Evolutionary conservation across 2,888 invertebrate species (phyloP), one percentile per base, ranked within the genome.

Genomic region (Omphaloscelis lunosa): DNA sequence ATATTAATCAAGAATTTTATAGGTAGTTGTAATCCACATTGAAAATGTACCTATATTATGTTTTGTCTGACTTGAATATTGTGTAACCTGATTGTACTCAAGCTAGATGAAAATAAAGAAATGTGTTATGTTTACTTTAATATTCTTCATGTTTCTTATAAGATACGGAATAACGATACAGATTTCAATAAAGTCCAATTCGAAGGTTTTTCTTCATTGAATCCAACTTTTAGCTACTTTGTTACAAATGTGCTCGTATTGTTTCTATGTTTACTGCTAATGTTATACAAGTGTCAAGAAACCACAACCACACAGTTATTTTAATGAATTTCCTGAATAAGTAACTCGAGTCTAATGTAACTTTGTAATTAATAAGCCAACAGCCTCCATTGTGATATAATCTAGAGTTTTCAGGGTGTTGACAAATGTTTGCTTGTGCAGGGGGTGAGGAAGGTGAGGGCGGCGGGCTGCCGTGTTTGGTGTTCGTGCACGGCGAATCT

Each of bases 401-500:
- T 82, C 63, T 85, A 72, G 58, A 75, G 61, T 77, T 71, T 72
- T 75, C 62, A 71, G 59, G 29, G 48, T 76, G 63, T 79, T 86
- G 29, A 72, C 34, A 58, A 51, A 67, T 65, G 45, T 77, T 77
- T 83, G n/a, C 51, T 29, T 73, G 29, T 27, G 51, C 88, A 94
- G 94, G 94, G 77, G 90, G 91, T 65, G 95, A 94, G 88, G 94
- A 92, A 58, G 92, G 92, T 79, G 97, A 97, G 90, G 97, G 96
- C 79, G 94, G 92, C 87, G 97, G 97, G 85, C 95, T 98, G 90
- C 98, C 99, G 81, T 98, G 99, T 76, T 97, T 99, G 92, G 98
- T 99, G 76, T 98, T 99, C 93, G 98, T 99, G 88, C 99, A 99
- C 93, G 99, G 99, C 72, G 99, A 99, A 95, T 99, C 99, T 45